Evolutionary conservation across 1,140 invertebrate species (phyloP).

Genomic region (Parasteatoda tepidariorum): DNA sequence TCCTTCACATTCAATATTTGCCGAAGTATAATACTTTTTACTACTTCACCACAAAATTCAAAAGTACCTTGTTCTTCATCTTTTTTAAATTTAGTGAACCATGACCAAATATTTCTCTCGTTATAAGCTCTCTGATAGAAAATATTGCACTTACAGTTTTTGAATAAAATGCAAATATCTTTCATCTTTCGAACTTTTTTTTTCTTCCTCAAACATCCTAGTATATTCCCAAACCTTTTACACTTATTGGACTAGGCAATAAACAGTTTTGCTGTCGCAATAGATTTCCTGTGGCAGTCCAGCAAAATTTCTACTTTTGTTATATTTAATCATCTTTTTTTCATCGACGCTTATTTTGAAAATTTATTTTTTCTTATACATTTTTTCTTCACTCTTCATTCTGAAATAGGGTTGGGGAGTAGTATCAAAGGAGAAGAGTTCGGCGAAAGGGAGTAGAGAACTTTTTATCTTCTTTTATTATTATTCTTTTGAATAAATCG

Average conservation of each 20-base stretch:
- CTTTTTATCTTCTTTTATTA: conserved; percentile 8
- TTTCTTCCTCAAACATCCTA: conserved; percentile 28
- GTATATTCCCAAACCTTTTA: conserved; percentile 39
- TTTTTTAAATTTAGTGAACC: conserved; percentile 31
- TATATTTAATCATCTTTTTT: too few relatives aligned
- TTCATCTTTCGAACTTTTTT: conserved; percentile 50
- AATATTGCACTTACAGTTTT: conserved; percentile 5
- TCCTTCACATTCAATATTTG: conserved; percentile 8
- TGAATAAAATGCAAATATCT: conserved; percentile 48
- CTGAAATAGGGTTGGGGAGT: background rate
- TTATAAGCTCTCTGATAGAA: background rate
- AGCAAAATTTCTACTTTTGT: background rate
- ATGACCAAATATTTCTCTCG: conserved; percentile 13
- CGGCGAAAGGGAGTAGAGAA: too few relatives aligned
- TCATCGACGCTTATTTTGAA: too few relatives aligned
- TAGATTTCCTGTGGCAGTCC: background rate
- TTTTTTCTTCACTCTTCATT: background rate
- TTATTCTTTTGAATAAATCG: conserved; percentile 30
- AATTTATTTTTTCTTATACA: background rate
- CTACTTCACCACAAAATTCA: background rate
- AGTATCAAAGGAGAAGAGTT: background rate
- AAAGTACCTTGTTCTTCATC: background rate
- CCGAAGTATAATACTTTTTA: background rate
- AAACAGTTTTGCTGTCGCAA: background rate
- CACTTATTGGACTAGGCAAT: conserved; percentile 9